Base-by-base conservation (phyloP, 2,113 vertebrate genomes). In the Noctilio leporinus region DNA sequence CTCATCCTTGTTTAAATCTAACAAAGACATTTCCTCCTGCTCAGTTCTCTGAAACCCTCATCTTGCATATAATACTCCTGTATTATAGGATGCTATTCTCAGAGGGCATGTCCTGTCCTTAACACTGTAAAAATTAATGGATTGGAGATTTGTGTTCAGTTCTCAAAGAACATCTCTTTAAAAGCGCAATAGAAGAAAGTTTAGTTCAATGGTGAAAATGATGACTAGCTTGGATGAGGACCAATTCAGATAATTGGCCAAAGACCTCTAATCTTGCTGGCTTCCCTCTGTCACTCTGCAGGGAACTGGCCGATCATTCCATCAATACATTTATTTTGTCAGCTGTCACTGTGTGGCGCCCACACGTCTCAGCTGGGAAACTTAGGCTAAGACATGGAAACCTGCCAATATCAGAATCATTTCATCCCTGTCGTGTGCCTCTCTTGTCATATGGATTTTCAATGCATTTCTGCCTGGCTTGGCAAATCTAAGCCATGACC, bases 321-420 rank as follows among this genome's bases (percentile, higher is more conserved):
- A 88, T 95, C 96, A 75, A 96, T 95, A 93, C 92, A 33, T 96
- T 96, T 93, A 93, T 95, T 96, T 88, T 97, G 96, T 95, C 97
- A 96, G 85, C 88, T 96, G 93, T 96, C 94, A 92, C 85, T 62
- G 80, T 88, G 87, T 75, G 92, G 92, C 10, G 22, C 93, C 84
- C 92, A 86, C 94, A 95, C 1, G 30, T 95, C 95, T 94, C 95
- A 91, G 95, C 88, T 94, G 90, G 84, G 94, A 49, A 90, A 94
- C 93, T 81, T 57, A 16, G 85, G 43, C 88, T 49, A 78, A 83
- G 88, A 85, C 82, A 92, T 95, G 94, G 95, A 97, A 96, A 94
- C 83, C 72, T 96, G 95, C 88, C 96, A 96, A 90, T 92, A 92
- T 81, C 53, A 77, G 65, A 88, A 91, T 62, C 85, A 96, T 90